Evolutionary conservation across 2,113 vertebrate genomes (phyloP), one percentile per base, ranked within the genome.

Genomic region (Strix uralensis): DNA sequence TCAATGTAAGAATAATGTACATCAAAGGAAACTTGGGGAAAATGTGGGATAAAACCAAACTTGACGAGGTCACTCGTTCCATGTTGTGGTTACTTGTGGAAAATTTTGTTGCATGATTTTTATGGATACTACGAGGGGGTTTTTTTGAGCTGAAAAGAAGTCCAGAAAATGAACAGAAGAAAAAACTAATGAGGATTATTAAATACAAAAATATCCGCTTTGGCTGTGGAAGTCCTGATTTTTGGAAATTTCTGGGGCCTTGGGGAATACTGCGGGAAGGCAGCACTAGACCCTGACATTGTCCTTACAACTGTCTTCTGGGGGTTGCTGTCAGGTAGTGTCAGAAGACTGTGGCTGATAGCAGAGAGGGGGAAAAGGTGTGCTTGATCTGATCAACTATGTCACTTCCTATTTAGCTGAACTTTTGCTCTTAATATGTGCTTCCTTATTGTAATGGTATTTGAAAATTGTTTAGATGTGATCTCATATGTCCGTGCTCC

Each of bases 401-500:
- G 34, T 32, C 36, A 79, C 18, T 67, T 75, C 55, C 61, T 38
- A 72, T 63, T 46, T 38, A 69, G 49, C 70, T 65, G 59, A 91
- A 91, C 65, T 95, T 88, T 42, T 5, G 3, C 70, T 96, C 23
- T 69, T 87, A 57, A 63, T 88, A 62, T 54, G 21, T 16, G 34
- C 78, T 96, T 91, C 70, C 74, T 67, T 90, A 38, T 79, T 54
- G 54, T 75, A 84, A 44, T 49, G 54, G 27, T 44, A 13, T 72
- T 77, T 82, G 61, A 52, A 79, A 75, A 67, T 58, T 79, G 73
- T 81, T 87, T 79, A 95, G 87, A 93, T 96, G 92, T 97, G 96
- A 96, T 88, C 61, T 96, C 93, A 82, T 91, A 6, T 80, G 81
- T 93, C 90, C 3, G 0, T 49, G 77, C 9, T n/a, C 38, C 69